These are phyloP conservation scores for Drosophila hydei DNA, from an alignment of 1,140 invertebrate species.

Conservation along the genomic window DNA sequence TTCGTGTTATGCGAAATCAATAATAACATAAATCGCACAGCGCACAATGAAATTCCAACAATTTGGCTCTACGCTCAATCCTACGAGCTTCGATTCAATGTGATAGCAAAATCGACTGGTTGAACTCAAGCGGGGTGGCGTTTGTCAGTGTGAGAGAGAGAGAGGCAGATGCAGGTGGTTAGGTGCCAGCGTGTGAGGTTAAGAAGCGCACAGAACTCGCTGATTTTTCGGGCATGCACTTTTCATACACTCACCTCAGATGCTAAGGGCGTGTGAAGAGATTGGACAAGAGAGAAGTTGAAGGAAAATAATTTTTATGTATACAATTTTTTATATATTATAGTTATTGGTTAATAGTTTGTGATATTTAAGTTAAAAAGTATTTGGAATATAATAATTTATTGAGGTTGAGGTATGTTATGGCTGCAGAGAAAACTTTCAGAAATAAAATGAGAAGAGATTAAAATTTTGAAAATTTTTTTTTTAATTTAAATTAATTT, in stretches of 20 bases:
- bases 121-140: background rate
- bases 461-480: too few relatives aligned
- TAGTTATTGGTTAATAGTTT: too few relatives aligned
- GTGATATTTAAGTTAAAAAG: too few relatives aligned
- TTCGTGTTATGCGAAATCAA: conserved; percentile 70
- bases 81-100: conserved; percentile 15
- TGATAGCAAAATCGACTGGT: conserved; percentile 25
- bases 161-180: background rate
- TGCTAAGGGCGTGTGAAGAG: background rate
- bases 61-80: conserved; percentile 34
- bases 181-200: background rate
- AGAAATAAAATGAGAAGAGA: too few relatives aligned
- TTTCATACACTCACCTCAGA: conserved; percentile 6
- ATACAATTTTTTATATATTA: too few relatives aligned
- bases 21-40: conserved; percentile 75
- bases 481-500: too few relatives aligned
- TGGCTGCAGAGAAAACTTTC: too few relatives aligned
- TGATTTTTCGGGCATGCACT: conserved; percentile 22
- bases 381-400: too few relatives aligned
- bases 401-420: too few relatives aligned
- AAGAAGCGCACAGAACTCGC: conserved; percentile 6
- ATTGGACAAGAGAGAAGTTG: background rate
- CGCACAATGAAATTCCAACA: conserved; percentile 64
- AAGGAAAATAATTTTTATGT: too few relatives aligned
- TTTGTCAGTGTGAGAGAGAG: background rate